Conservation (phyloP, 2,888 invertebrate genomes). For the Hipparchia semele region DNA sequence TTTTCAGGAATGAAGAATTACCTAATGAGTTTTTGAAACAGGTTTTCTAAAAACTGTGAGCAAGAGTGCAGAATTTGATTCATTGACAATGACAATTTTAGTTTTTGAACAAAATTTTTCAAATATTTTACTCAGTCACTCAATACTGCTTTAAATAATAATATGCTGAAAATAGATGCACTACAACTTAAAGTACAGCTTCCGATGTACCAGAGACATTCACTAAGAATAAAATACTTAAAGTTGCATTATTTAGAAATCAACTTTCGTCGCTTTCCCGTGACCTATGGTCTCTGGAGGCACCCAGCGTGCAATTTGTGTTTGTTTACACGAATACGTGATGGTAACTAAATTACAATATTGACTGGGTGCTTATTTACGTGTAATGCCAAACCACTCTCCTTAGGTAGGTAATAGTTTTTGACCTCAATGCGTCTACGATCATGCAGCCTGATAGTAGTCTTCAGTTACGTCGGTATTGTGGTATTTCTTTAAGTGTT, state of each 20-base stretch:
- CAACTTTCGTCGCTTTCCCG: conserved; percentile 41
- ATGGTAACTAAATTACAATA: background rate
- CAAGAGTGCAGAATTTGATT: too few species aligned
- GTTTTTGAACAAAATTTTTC: too few species aligned
- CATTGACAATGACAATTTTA: too few species aligned
- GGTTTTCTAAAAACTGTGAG: too few species aligned
- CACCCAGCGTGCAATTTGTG: conserved; percentile 10
- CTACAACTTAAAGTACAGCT: background rate
- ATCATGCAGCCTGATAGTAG: background rate
- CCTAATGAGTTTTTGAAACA: too few species aligned
- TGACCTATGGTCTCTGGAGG: conserved; percentile 34
- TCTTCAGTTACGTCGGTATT: background rate
- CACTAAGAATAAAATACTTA: too few species aligned
- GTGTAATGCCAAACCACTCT: background rate
- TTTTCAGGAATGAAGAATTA: too few species aligned
- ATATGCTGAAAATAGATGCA: too few species aligned
- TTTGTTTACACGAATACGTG: conserved; percentile 21
- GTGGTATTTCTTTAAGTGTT: background rate
- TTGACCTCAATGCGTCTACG: background rate
- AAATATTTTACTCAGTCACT: too few species aligned
- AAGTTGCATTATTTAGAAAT: conserved; percentile 18
- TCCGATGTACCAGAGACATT: background rate
- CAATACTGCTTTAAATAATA: too few species aligned
- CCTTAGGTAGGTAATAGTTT: background rate
- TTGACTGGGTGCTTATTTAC: background rate